Base-by-base conservation (phyloP, 2,888 invertebrate genomes). In the Pterobdella sp. region DNA sequence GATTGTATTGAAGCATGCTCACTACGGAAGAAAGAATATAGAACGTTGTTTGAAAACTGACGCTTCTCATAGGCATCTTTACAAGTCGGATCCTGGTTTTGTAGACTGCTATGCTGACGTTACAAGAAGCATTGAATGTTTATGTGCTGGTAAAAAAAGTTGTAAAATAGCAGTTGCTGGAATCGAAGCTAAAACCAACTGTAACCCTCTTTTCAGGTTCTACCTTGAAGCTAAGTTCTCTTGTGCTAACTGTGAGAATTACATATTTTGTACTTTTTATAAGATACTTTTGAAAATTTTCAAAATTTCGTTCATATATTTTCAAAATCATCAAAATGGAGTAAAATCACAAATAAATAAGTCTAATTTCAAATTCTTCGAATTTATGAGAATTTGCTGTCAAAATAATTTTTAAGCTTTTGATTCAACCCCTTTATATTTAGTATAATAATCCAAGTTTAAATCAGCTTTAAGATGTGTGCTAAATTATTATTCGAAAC, bases 71-170 rank as follows among this genome's bases (percentile, higher is more conserved):
- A n/a, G n/a, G n/a, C n/a, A n/a, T n/a, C n/a, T n/a, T n/a, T n/a
- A n/a, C n/a, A n/a, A n/a, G n/a, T n/a, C n/a, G n/a, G n/a, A n/a
- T n/a, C 68, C 36, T 4, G 31, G 68, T 31, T 69, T 60, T 36
- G 32, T 68, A 4, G 69, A 68, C 4, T 73, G 73, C 69, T 69
- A 34, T 18, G 63, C 42, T 22, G 73, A 73, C 34, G 73, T 73
- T 4, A 65, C 22, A 34, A n/a, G 3, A 4, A 7, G 26, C 7
- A 7, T 65, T 7, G 65, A 65, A 29, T 34, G 31, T 29, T 29
- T 3, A 4, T 65, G 65, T 65, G 65, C 65, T 29, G 65, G 65
- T 2, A 65, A n/a, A 34, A 14, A 18, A 34, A 29, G 29, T 3
- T 65, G 65, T 29, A 35, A 4, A 18, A 34, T 65, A 4, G 65